These are phyloP conservation scores for Eublepharis macularius DNA, from an alignment of 2,113 vertebrate genomes.

Conservation along the genomic window DNA sequence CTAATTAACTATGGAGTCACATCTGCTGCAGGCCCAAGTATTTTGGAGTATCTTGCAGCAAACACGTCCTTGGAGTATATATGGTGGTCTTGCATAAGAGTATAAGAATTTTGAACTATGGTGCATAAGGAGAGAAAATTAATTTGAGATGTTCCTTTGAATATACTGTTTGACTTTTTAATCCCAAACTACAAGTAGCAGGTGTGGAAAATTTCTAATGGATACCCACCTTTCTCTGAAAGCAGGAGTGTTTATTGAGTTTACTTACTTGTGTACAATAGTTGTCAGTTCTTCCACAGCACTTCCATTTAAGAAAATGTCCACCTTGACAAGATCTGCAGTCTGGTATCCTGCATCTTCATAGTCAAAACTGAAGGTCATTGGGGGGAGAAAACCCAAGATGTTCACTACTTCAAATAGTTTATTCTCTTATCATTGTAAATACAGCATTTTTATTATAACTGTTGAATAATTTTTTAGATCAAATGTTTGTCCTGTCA, in stretches of 20 bases:
- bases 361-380: slow-evolving; percentile 89
- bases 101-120: too few species aligned
- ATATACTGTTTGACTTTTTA: background rate
- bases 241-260: background rate
- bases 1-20: too few species aligned
- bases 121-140: too few species aligned
- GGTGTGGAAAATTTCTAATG: background rate
- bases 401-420: background rate
- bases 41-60: too few species aligned
- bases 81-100: too few species aligned
- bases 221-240: background rate
- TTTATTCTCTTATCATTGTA: background rate
- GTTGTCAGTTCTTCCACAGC: slow-evolving; percentile 90
- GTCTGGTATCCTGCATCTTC: slow-evolving; percentile 92
- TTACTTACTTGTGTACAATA: slow-evolving; percentile 85
- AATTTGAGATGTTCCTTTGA: too few species aligned
- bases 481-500: background rate
- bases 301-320: slow-evolving; percentile 90
- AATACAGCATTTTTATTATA: background rate
- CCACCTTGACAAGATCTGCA: slow-evolving; percentile 93
- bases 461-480: background rate
- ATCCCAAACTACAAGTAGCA: background rate
- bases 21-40: too few species aligned
- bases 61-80: too few species aligned
- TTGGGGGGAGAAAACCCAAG: background rate